Conservation (phyloP, 2,888 invertebrate genomes). For the Melanargia galathea region DNA sequence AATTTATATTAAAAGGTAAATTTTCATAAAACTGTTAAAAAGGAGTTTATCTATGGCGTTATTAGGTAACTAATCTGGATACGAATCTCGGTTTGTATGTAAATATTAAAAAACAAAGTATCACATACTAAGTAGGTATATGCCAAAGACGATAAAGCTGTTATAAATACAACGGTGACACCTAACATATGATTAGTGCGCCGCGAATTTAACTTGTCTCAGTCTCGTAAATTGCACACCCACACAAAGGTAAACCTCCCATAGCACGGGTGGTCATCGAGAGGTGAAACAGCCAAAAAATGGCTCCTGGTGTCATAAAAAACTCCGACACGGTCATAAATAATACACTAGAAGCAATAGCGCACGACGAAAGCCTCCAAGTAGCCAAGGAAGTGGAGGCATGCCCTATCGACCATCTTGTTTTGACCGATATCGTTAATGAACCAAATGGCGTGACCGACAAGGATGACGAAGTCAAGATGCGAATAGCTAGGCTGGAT, state of each 20-base stretch:
- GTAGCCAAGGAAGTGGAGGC: slow-evolving; percentile 46
- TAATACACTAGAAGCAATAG: slow-evolving; percentile 45
- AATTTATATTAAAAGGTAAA: too few relatives aligned
- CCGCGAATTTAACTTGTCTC: slow-evolving; percentile 55
- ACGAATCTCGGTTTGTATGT: slow-evolving; percentile 50
- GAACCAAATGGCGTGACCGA: slow-evolving; percentile 34
- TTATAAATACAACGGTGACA: slow-evolving; percentile 68
- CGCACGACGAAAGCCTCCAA: slow-evolving; percentile 43
- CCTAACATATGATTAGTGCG: slow-evolving; percentile 60
- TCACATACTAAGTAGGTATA: slow-evolving; percentile 29
- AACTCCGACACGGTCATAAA: slow-evolving; percentile 58
- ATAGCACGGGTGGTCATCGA: slow-evolving; percentile 19
- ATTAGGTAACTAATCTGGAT: slow-evolving; percentile 25
- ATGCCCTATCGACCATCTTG: slow-evolving; percentile 57
- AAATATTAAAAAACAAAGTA: slow-evolving; percentile 51
- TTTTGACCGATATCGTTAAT: slow-evolving; percentile 31
- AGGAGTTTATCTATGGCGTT: too few relatives aligned
- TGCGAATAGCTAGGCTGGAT: slow-evolving; percentile 45
- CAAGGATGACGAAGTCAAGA: slow-evolving; percentile 30
- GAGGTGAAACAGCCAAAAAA: slow-evolving; percentile 41
- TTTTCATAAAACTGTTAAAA: too few relatives aligned
- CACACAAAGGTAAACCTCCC: slow-evolving; percentile 30
- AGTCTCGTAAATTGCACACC: slow-evolving; percentile 46
- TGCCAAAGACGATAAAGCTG: slow-evolving; percentile 59
- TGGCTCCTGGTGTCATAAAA: slow-evolving; percentile 70